Conservation (phyloP, 2,113 vertebrate species). For the Erythrolamprus reginae region DNA sequence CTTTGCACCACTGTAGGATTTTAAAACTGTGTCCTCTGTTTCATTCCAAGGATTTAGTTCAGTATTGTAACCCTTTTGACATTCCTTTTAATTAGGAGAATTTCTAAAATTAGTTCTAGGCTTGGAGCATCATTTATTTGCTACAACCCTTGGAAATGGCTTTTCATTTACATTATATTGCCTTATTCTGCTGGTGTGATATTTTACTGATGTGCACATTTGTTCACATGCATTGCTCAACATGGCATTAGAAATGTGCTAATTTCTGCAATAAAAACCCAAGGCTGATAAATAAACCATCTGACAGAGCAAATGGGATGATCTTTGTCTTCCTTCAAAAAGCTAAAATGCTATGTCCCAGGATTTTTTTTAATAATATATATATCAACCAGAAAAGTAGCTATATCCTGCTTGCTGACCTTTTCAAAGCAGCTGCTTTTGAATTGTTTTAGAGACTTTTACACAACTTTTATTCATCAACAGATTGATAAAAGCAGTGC, state of each 20-base stretch:
- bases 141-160: not conserved
- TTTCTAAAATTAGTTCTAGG: not conserved
- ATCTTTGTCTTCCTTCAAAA: not conserved
- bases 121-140: not conserved
- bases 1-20: not conserved
- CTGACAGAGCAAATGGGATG: not conserved
- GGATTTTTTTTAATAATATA: not conserved
- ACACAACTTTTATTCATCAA: conserved; percentile 60
- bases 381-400: not conserved
- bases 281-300: not conserved
- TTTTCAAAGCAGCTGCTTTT: conserved; percentile 34
- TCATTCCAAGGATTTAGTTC: not conserved
- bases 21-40: not conserved
- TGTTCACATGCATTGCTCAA: not conserved
- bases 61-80: not conserved
- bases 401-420: conserved; percentile 12
- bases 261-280: not conserved
- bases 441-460: conserved; percentile 41
- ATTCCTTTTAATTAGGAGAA: not conserved
- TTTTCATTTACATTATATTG: not conserved
- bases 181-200: not conserved
- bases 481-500: conserved; percentile 56
- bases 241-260: not conserved
- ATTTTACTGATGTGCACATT: not conserved
- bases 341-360: conserved; percentile 11